Conservation (phyloP, 2,888 invertebrate genomes). For the Microdon myrmicae region DNA sequence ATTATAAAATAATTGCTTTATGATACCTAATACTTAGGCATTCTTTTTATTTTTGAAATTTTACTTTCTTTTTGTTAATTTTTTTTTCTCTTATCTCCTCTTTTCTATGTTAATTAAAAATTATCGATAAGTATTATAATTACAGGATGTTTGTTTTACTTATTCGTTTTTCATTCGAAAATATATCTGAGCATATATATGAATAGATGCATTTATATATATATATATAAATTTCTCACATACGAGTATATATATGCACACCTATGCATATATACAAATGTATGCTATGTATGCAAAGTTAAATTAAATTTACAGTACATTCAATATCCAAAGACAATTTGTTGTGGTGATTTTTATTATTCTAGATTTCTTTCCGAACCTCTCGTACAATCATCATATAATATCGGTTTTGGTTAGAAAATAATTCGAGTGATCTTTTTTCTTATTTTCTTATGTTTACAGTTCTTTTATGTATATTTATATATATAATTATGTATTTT, state of each 20-base stretch:
- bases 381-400: constrained; percentile 29
- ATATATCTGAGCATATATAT: constrained; percentile 38
- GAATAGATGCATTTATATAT: constrained; percentile 37
- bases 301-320: constrained; percentile 48
- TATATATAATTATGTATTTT: constrained; percentile 9
- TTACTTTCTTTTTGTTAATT: constrained; percentile 46
- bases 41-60: constrained; percentile 47
- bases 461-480: constrained; percentile 9
- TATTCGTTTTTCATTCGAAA: constrained; percentile 45
- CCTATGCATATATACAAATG: constrained; percentile 24
- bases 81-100: constrained; percentile 16
- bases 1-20: no score
- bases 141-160: constrained; percentile 50
- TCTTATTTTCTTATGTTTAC: constrained; percentile 6
- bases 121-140: constrained; percentile 52
- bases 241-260: constrained; percentile 33
- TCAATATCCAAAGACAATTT: constrained; percentile 41
- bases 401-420: constrained; percentile 43
- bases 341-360: constrained; percentile 15
- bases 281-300: constrained; percentile 45
- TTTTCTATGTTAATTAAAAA: constrained; percentile 49
- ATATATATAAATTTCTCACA: constrained; percentile 12
- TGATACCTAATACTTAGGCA: constrained; percentile 49
- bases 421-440: constrained; percentile 41
- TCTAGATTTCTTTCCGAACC: constrained; percentile 1